phyloP scores from a whole-genome alignment of 2,797 vertebrate species.

The Alauda arvensis region DNA sequence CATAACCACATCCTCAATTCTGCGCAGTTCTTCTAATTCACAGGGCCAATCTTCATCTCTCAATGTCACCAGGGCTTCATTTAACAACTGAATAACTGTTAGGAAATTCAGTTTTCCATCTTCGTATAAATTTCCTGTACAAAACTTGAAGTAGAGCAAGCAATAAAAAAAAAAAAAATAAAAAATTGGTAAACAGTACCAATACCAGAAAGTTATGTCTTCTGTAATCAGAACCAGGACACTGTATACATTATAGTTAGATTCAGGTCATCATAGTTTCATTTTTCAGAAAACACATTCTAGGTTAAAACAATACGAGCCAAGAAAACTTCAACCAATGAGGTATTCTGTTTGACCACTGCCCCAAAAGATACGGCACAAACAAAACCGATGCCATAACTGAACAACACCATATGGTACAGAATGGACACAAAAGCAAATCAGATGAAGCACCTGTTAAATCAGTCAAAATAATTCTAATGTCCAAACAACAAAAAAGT shows the following conservation, averaged over 20 bases:
- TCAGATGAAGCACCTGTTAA: neutral
- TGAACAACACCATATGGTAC: neutral
- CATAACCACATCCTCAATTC: slow-evolving; percentile 62
- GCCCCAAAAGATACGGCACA: neutral
- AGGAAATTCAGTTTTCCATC: slow-evolving; percentile 80
- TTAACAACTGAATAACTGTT: slow-evolving; percentile 80
- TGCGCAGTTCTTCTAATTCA: slow-evolving; percentile 39
- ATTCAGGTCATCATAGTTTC: neutral
- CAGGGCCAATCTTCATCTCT: slow-evolving; percentile 58
- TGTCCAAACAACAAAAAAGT: neutral
- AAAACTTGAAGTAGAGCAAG: slow-evolving; percentile 64
- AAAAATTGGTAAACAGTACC: neutral
- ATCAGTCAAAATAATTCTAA: neutral
- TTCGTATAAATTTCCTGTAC: slow-evolving; percentile 79
- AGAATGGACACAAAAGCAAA: neutral
- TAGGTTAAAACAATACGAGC: neutral
- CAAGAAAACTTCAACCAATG: neutral
- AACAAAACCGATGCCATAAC: neutral
- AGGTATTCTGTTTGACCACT: neutral
- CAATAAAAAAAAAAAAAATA: neutral
- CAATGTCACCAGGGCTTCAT: slow-evolving; percentile 77
- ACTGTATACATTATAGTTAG: neutral
- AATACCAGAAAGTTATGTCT: neutral
- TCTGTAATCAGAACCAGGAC: neutral
- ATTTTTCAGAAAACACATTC: neutral